A percentile compares a stretch with the other conserved stretches of the same genome.
These are phyloP conservation scores for Neocrepidodera transversa DNA, from an alignment of 2,888 invertebrate genomes.

Conservation along the genomic window DNA sequence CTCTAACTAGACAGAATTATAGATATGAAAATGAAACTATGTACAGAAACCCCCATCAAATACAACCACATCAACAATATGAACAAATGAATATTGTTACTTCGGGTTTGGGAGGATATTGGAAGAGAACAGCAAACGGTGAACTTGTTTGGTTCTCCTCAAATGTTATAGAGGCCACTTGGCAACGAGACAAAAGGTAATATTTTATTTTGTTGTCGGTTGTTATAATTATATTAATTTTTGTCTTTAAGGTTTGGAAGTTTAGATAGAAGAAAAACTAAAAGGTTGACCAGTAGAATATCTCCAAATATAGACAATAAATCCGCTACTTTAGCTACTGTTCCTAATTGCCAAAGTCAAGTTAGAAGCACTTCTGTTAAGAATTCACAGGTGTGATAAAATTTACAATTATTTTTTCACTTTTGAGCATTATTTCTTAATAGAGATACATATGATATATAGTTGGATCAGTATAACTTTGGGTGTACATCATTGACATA, in stretches of 20 bases:
- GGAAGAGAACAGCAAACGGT: slow-evolving; percentile 57
- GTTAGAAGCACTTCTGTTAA: slow-evolving; percentile 51
- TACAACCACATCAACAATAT: slow-evolving; percentile 59
- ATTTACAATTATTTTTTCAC: background rate
- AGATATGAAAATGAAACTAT: slow-evolving; percentile 32
- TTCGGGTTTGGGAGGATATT: slow-evolving; percentile 58
- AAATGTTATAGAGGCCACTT: slow-evolving; percentile 49
- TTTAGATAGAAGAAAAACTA: slow-evolving; percentile 66
- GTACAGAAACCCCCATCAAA: slow-evolving; percentile 53
- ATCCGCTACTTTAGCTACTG: slow-evolving; percentile 53
- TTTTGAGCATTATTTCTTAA: too few relatives aligned
- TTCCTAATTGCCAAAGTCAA: slow-evolving; percentile 51
- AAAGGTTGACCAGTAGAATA: slow-evolving; percentile 55
- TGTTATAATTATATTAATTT: background rate
- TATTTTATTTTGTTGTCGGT: background rate
- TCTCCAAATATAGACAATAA: slow-evolving; percentile 56
- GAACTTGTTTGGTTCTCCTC: slow-evolving; percentile 58
- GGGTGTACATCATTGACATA: too few relatives aligned
- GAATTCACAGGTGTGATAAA: slow-evolving; percentile 48
- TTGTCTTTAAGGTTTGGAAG: slow-evolving; percentile 64
- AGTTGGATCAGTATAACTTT: too few relatives aligned
- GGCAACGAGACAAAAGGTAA: slow-evolving; percentile 58
- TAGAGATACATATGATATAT: too few relatives aligned
- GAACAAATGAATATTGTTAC: slow-evolving; percentile 53
- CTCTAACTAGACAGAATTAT: slow-evolving; percentile 36